Evolutionary conservation across 2,113 vertebrate species (phyloP), one percentile per base, ranked within the genome.

Genomic region (Tinamus guttatus): DNA sequence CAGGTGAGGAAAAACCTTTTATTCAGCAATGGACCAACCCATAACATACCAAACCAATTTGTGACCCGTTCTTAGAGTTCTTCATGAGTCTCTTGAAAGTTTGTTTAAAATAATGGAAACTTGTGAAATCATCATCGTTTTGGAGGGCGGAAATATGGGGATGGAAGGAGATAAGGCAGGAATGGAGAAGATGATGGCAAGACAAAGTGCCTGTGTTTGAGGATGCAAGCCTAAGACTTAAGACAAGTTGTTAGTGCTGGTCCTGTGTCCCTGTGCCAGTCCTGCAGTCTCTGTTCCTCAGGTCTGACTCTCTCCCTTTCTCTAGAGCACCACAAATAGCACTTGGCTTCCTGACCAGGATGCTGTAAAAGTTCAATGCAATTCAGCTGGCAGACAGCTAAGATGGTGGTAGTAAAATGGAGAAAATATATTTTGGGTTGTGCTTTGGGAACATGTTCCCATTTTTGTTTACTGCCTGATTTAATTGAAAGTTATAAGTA

Each of bases 1-100:
- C 99, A 99, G 99, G 99, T 99, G 97, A 98, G 97, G 27, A 79
- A 62, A 76, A 81, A n/a, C 11, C 40, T 78, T 91, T 82, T 51
- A 17, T 63, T 40, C 28, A 45, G 28, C 36, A 36, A 25, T 3
- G 1, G 4, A 24, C 30, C 63, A 91, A 45, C n/a, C 14, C 24
- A 2, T 9, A 34, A 38, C 30, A 68, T 76, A 58, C 52, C 43
- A 24, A 38, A 18, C 16, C 64, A n/a, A 51, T 62, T 17, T 22
- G 1, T 43, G 16, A 34, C 90, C 6, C 4, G 81, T n/a, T 60
- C 15, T 78, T 65, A 43, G 11, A 19, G 25, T 83, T 41, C 69
- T 88, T 86, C 7, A 4, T 13, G 10, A 90, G 28, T 14, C 1
- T 49, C 45, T 59, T 49, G 25, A 59, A 70, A 81, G 25, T 25